These are phyloP conservation scores for Calonectris borealis DNA, from an alignment of 2,113 vertebrate species.

Conservation along the genomic window DNA sequence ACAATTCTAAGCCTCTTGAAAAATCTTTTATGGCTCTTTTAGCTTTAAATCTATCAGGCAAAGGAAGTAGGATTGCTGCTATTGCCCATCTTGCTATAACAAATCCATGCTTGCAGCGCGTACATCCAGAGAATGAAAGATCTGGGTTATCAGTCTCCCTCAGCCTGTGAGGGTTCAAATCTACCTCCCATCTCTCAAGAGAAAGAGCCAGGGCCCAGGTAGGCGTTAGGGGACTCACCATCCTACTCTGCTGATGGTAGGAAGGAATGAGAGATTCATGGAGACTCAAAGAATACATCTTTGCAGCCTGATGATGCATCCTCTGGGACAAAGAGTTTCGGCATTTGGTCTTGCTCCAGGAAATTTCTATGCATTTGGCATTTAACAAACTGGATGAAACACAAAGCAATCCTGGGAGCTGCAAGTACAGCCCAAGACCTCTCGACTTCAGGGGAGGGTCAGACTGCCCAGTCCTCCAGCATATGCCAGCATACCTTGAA, in stretches of 20 bases:
- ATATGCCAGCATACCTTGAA: background rate
- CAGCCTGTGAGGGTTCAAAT: background rate
- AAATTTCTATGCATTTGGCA: background rate
- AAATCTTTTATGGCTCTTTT: background rate
- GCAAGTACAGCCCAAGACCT: background rate
- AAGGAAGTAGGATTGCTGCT: background rate
- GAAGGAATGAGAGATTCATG: background rate
- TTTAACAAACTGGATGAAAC: background rate
- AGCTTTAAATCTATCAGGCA: background rate
- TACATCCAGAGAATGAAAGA: background rate
- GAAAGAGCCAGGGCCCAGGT: background rate
- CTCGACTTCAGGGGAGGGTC: background rate
- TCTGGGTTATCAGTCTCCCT: background rate
- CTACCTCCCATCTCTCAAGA: background rate
- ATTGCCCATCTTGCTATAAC: background rate
- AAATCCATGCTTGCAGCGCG: rapidly evolving
- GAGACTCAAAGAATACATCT: background rate
- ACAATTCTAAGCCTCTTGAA: background rate
- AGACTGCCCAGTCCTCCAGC: background rate
- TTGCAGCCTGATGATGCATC: background rate
- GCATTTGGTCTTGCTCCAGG: background rate
- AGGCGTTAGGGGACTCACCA: background rate
- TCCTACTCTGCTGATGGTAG: background rate
- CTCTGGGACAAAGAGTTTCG: background rate
- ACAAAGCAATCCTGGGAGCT: background rate